These are phyloP conservation scores for Mionectes macconnelli DNA, from an alignment of 2,113 vertebrate genomes.

Conservation along the genomic window DNA sequence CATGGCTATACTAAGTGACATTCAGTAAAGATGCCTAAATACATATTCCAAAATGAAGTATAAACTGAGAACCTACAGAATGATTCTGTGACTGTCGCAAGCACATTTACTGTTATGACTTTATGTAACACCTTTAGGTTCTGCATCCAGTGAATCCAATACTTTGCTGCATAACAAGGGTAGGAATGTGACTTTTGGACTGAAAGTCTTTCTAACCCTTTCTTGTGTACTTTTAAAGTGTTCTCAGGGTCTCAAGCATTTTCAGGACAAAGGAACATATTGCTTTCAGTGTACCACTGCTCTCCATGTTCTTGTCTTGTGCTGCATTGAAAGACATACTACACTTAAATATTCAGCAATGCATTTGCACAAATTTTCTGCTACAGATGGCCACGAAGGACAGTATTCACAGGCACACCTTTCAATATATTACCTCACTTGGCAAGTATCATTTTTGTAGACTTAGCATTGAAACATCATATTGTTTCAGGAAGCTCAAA, in stretches of 20 bases:
- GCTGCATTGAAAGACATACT: background rate
- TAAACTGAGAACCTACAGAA: background rate
- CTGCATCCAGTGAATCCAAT: background rate
- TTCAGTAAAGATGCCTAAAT: background rate
- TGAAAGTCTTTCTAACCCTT: background rate
- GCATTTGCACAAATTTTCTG: background rate
- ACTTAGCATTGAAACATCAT: background rate
- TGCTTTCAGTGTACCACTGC: background rate
- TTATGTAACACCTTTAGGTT: background rate
- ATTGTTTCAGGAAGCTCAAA: background rate
- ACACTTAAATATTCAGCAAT: background rate
- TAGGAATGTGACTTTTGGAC: background rate
- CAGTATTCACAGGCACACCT: background rate
- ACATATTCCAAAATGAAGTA: background rate
- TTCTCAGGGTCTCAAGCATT: background rate
- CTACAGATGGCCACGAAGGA: background rate
- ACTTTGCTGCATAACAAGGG: background rate
- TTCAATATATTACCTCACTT: background rate
- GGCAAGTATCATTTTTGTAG: background rate
- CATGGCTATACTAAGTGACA: background rate
- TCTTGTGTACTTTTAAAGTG: background rate
- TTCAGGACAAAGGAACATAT: background rate
- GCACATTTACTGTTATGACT: background rate
- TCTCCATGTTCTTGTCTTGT: background rate
- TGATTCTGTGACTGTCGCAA: background rate